These are phyloP conservation scores for Pseudachorutes palmiensis DNA, from an alignment of 1,140 invertebrate genomes.

Conservation along the genomic window DNA sequence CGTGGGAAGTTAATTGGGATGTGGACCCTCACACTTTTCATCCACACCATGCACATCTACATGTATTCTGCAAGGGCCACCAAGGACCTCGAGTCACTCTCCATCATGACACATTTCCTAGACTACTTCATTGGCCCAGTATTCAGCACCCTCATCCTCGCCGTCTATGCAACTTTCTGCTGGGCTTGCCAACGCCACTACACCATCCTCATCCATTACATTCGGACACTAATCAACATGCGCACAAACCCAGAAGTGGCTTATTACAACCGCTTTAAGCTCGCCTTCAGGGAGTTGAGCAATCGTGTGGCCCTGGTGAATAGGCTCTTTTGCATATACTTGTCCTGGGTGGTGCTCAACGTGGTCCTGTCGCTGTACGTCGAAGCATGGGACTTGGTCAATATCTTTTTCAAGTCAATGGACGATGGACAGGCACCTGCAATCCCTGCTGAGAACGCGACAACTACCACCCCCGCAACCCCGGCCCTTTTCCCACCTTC, in stretches of 20 bases:
- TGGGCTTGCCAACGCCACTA: neutral
- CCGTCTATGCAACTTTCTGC: constrained; percentile 19
- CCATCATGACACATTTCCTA: neutral
- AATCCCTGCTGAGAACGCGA: neutral
- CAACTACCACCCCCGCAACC: neutral
- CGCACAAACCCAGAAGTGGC: neutral
- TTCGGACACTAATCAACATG: neutral
- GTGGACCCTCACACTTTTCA: constrained; percentile 7
- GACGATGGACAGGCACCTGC: neutral
- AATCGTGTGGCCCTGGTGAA: neutral
- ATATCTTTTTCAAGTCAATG: neutral
- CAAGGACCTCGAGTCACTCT: neutral
- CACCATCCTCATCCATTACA: neutral
- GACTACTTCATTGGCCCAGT: constrained; percentile 1
- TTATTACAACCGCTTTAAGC: neutral
- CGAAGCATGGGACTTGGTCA: neutral
- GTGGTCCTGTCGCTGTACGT: neutral
- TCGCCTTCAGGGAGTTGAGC: neutral
- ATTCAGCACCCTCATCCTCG: constrained; percentile 13
- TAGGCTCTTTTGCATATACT: neutral
- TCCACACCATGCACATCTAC: constrained; percentile 16
- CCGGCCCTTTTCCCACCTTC: neutral
- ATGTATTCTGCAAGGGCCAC: neutral
- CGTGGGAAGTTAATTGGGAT: constrained; percentile 13
- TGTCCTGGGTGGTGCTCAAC: neutral